phyloP scores from a whole-genome alignment of 2,113 vertebrate species.

The Dicaeum eximium region DNA sequence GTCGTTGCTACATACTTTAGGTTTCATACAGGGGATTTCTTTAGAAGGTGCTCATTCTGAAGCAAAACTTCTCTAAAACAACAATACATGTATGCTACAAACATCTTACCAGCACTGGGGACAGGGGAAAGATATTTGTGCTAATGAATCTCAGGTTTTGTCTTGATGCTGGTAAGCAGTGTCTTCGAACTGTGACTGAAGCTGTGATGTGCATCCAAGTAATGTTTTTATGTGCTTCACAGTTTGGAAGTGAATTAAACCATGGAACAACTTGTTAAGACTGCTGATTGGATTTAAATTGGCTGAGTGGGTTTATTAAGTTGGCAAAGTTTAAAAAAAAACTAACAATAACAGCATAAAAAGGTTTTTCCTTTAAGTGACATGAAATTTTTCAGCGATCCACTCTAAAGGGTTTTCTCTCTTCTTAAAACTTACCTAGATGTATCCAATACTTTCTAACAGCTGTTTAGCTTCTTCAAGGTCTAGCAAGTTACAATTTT shows the following conservation, averaged over 20 bases:
- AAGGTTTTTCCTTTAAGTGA: neutral
- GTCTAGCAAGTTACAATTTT: neutral
- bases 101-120: neutral
- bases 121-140: neutral
- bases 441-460: neutral
- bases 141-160: constrained; percentile 18
- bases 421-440: neutral
- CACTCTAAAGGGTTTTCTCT: neutral
- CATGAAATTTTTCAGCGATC: neutral
- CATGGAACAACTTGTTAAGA: constrained; percentile 8
- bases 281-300: constrained; percentile 21
- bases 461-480: neutral
- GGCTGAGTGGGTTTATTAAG: neutral
- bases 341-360: neutral
- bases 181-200: neutral
- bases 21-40: neutral
- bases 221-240: constrained; percentile 27
- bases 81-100: neutral
- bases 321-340: neutral
- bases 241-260: constrained; percentile 34
- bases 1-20: neutral
- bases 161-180: neutral
- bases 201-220: neutral
- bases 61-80: neutral
- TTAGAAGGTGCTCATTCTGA: neutral